Percentiles rank a stretch among this genome's conserved stretches.
Conservation (phyloP, 2,113 vertebrate species). For the Eubucco bourcierii region DNA sequence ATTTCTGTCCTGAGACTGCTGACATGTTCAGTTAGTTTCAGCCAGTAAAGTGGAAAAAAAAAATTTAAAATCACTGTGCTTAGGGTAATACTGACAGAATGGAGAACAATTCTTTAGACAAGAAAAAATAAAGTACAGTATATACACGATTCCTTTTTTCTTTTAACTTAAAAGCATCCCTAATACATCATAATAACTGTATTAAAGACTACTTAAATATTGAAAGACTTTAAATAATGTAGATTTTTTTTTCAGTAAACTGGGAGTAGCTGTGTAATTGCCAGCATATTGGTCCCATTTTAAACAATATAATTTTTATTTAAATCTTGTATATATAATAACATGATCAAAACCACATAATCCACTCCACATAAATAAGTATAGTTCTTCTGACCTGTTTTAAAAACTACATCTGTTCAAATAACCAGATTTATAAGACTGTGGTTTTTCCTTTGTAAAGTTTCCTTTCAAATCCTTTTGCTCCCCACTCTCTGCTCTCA, state of each 20-base stretch:
- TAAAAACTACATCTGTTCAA: conserved; percentile 65
- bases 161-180: conserved; percentile 52
- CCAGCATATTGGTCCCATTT: conserved; percentile 77
- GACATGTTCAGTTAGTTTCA: conserved; percentile 21
- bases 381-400: conserved; percentile 57
- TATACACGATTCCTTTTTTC: conserved; percentile 44
- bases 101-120: conserved; percentile 44
- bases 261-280: conserved; percentile 65
- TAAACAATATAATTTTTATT: conserved; percentile 76
- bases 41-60: not conserved
- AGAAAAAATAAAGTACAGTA: conserved; percentile 63
- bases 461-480: conserved; percentile 42
- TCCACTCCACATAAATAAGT: conserved; percentile 75
- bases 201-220: conserved; percentile 75
- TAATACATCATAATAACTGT: conserved; percentile 52
- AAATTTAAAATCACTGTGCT: conserved; percentile 11
- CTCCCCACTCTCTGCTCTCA: conserved; percentile 1
- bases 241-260: conserved; percentile 68
- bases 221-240: conserved; percentile 76
- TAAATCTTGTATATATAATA: conserved; percentile 75
- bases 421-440: conserved; percentile 42
- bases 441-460: conserved; percentile 27
- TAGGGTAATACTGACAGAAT: conserved; percentile 19
- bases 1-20: conserved; percentile 48
- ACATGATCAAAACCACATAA: conserved; percentile 55